phyloP scores from a whole-genome alignment of 2,113 vertebrate species.

The Tachycineta bicolor region DNA sequence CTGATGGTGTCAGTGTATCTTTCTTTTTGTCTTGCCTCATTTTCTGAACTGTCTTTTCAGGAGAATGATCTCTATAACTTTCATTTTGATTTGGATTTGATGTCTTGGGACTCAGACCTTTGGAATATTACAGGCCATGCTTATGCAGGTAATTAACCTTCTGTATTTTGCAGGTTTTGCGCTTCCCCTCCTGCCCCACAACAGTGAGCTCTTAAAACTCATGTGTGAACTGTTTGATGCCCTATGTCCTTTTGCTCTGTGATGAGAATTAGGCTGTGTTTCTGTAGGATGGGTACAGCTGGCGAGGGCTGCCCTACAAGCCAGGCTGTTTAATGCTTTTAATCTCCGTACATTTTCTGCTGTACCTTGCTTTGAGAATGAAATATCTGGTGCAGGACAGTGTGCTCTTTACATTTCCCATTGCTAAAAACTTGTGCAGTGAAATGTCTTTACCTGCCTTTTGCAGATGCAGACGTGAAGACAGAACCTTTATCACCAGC shows the following conservation, averaged over 20 bases:
- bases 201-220: not conserved
- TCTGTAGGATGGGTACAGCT: not conserved
- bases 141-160: constrained; percentile 78
- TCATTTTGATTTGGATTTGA: constrained; percentile 87
- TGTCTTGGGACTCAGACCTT: constrained; percentile 78
- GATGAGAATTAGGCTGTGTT: not conserved
- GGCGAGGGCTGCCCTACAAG: not conserved
- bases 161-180: not conserved
- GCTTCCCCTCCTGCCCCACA: not conserved
- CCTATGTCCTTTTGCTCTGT: not conserved
- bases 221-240: accelerated
- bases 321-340: not conserved
- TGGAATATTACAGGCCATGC: constrained; percentile 73
- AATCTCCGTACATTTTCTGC: not conserved
- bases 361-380: not conserved
- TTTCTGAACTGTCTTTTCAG: constrained; percentile 72
- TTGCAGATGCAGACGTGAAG: constrained; percentile 81
- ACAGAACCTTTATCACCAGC: constrained; percentile 85
- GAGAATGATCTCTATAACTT: constrained; percentile 77
- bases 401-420: not conserved
- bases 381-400: not conserved
- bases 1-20: not conserved
- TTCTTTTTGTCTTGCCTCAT: not conserved
- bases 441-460: not conserved
- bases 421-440: not conserved